Base-by-base conservation (phyloP, 2,113 vertebrate species). In the Urocitellus parryii region DNA sequence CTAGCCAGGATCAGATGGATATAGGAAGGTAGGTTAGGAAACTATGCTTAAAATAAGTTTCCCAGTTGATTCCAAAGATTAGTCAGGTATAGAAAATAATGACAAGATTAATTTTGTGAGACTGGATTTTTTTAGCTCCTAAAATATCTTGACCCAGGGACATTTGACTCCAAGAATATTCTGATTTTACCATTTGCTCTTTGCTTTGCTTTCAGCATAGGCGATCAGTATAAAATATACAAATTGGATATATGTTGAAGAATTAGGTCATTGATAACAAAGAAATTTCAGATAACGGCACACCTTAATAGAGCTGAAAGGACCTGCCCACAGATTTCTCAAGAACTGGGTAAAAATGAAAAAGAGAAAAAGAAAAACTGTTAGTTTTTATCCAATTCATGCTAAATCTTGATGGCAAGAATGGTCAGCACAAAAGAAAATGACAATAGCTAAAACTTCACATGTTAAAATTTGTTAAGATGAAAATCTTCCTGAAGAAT, bases 381-480 rank as follows among this genome's bases (percentile, higher is more conserved):
- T 70, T 39, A 34, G 29, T 70, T 42, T 83, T 88, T 80, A 56
- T 72, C 17, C 4, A 95, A 37, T 25, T 87, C 8, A 84, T 83
- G 39, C 0, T 78, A 61, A 79, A 39, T 81, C 63, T 77, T 88
- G 22, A 82, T 76, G 24, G 13, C 45, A 90, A 16, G 29, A 90
- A 73, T 88, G n/a, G 48, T 87, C 27, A 92, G n/a, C 24, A 90
- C 22, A 90, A 85, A 90, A 68, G 27, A 78, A 84, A 92, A 93
- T 83, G 58, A 61, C 58, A 78, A 61, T 10, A 72, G 24, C 39
- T 89, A 72, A 96, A 94, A 56, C 3, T 88, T 4, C 9, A 83
- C 2, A 39, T 61, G 80, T 29, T 85, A 72, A 91, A 85, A 78
- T 67, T 89, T 61, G 45, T 81, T 80, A 42, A 84, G 29, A 89